Base-by-base conservation (phyloP, 2,797 vertebrate species). In the Takifugu ocellatus region DNA sequence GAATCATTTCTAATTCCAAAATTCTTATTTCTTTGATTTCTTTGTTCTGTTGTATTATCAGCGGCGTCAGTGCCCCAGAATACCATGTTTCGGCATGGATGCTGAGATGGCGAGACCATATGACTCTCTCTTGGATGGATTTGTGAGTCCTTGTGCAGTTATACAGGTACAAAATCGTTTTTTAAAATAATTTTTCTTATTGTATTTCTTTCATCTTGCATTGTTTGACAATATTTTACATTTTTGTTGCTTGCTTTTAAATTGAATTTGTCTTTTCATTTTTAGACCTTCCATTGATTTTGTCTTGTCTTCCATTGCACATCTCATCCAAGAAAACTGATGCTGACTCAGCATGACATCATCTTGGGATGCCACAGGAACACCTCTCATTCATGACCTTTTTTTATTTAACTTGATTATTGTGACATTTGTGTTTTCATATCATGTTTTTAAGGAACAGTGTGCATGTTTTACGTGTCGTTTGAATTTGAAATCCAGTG, bases 201-300 rank as follows among this genome's bases (percentile, higher is more conserved):
- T 29, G 5, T 51, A 9, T 51, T 12, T 68, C 60, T 68, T 54
- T 68, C 49, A 61, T 61, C 11, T 46, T 63, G 54, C 25, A 10
- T 66, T 68, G 9, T 63, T 75, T 64, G 51, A 33, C 50, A 47
- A 12, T 67, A 68, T 60, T 68, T 74, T 66, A 0, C 64, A 3
- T 27, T 77, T 77, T 72, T 55, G 68, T 17, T 51, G 42, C 71
- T 79, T 68, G 60, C 10, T 29, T 78, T 83, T 69, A 50, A 45
- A 77, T 71, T 79, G 61, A 75, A 72, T 56, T 26, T 73, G 79
- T 87, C 66, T 49, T 82, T 87, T 85, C 78, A 49, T 83, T 92
- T 86, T 71, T 90, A 92, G 91, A 92, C 88, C 79, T 82, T 60
- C 88, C 81, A 83, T 87, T 88, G 84, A 83, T 64, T 83, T 47